Evolutionary conservation across 1,140 invertebrate species (phyloP).

Genomic region (Neodiprion pinetum): DNA sequence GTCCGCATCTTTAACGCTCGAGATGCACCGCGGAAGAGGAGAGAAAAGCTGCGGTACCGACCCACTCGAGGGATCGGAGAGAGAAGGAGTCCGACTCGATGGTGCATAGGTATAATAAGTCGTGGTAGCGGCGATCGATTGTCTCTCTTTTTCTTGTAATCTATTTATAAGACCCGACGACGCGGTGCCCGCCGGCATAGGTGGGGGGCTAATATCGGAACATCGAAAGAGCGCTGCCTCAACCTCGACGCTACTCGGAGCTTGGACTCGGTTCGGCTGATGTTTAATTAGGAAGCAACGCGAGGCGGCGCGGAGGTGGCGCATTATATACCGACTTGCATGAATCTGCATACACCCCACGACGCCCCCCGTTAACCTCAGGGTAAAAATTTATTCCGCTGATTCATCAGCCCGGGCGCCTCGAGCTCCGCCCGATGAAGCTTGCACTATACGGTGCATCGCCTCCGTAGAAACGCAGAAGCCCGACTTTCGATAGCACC

Average conservation of each 20-base stretch:
- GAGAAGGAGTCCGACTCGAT: slow-evolving; percentile 4
- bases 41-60: neutral
- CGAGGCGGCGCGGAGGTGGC: neutral
- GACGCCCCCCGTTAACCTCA: too few relatives aligned
- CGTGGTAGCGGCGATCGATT: slow-evolving; percentile 23
- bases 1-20: too few relatives aligned
- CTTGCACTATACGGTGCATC: too few relatives aligned
- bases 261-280: slow-evolving; percentile 53
- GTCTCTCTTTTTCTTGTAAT: slow-evolving; percentile 38
- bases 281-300: slow-evolving; percentile 63
- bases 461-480: too few relatives aligned
- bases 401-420: too few relatives aligned
- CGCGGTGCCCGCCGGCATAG: slow-evolving; percentile 18
- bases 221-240: slow-evolving; percentile 43
- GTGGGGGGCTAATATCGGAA: slow-evolving; percentile 59
- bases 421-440: too few relatives aligned
- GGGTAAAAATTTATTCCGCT: too few relatives aligned
- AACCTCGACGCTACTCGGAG: slow-evolving; percentile 44
- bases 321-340: neutral
- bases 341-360: neutral
- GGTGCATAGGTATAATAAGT: slow-evolving; percentile 17
- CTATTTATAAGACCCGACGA: slow-evolving; percentile 42
- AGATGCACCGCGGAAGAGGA: neutral
- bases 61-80: slow-evolving; percentile 9
- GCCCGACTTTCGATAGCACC: slow-evolving; percentile 11